Base-by-base conservation (phyloP, 2,888 invertebrate species). In the Ischnura elegans region DNA sequence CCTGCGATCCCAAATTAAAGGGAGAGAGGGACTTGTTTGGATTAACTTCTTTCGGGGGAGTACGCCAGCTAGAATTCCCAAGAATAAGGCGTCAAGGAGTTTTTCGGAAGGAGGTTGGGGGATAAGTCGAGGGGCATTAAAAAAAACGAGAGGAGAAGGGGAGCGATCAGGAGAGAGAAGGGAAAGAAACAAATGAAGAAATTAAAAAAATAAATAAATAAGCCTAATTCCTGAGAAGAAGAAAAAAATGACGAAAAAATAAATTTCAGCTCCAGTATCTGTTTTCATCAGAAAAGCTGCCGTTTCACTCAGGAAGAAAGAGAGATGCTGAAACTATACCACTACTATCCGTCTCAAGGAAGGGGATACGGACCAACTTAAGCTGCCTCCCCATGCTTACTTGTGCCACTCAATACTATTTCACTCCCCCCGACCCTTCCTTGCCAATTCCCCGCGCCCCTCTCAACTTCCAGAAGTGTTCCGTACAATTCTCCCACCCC, bases 21-120 rank as follows among this genome's bases (percentile, higher is more conserved):
- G 36, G 76, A 76, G 43, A 42, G 87, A 87, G 87, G 51, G 55
- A 42, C 87, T 55, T 87, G 87, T 55, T 87, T 87, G 87, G 87
- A 87, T 87, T 87, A 87, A 87, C 87, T 87, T 87, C 87, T 87
- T 55, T n/a, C n/a, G n/a, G n/a, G n/a, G 87, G 55, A 42, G 25
- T 87, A 61, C 43, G 43, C 90, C 61, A 90, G 61, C 90, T 43
- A 55, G 61, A 51, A 87, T 55, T n/a, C 36, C 87, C 55, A 47
- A 47, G 87, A 51, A 76, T 76, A 87, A 87, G 55, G 87, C 87
- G 87, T 55, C 42, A 87, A 36, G 87, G 87, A 61, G 42, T 87
- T 76, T n/a, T 61, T 61, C 19, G 21, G 61, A 21, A 25, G 61
- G n/a, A n/a, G n/a, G n/a, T 19, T 61, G 61, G n/a, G 61, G 2